These are phyloP conservation scores for Pelosia muscerda DNA, from an alignment of 2,888 invertebrate species.

Conservation along the genomic window DNA sequence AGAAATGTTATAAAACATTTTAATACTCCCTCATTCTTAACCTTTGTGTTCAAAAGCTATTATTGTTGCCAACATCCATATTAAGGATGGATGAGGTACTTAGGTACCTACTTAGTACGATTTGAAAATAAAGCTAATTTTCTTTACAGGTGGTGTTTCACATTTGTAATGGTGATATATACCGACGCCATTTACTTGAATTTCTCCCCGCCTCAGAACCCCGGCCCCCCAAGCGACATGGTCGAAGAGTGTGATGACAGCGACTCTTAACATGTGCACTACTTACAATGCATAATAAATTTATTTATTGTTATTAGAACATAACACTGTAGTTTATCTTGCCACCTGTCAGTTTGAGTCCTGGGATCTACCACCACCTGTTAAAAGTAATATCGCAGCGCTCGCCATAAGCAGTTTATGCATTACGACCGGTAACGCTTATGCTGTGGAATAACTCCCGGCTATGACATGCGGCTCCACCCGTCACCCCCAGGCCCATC, in stretches of 20 bases:
- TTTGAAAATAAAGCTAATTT: neutral
- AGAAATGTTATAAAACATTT: too few relatives aligned
- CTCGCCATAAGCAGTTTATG: too few relatives aligned
- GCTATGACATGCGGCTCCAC: too few relatives aligned
- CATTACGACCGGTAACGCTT: too few relatives aligned
- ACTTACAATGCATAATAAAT: slow-evolving; percentile 4
- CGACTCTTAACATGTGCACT: slow-evolving; percentile 27
- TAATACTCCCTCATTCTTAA: neutral
- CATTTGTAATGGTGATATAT: slow-evolving; percentile 65
- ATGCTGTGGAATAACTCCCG: too few relatives aligned
- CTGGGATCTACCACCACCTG: too few relatives aligned
- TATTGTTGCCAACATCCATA: too few relatives aligned
- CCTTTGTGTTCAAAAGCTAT: neutral
- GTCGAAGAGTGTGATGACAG: slow-evolving; percentile 73
- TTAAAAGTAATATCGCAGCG: too few relatives aligned
- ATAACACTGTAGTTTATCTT: neutral
- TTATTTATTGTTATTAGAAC: neutral
- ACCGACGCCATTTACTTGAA: slow-evolving; percentile 71
- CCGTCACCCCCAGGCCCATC: too few relatives aligned
- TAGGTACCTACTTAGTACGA: neutral
- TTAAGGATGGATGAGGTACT: too few relatives aligned
- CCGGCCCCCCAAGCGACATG: slow-evolving; percentile 77
- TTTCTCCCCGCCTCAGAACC: slow-evolving; percentile 69
- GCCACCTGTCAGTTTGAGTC: neutral
- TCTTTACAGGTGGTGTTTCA: slow-evolving; percentile 69